Conservation (phyloP, 2,888 invertebrate species). For the Drosophila ustulata region DNA sequence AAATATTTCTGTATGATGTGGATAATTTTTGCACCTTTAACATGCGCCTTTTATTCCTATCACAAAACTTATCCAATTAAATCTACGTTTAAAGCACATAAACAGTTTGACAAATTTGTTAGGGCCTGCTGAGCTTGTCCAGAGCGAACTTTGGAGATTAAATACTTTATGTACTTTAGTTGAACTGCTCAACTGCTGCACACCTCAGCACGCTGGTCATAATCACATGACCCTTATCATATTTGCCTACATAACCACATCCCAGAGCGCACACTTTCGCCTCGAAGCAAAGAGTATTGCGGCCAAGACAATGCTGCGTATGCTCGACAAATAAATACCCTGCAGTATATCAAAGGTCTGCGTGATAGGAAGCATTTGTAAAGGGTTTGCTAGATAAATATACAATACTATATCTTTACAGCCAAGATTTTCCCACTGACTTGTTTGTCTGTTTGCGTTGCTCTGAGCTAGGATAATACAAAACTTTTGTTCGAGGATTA, state of each 20-base stretch:
- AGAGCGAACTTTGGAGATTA: constrained; percentile 33
- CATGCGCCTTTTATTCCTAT: not conserved
- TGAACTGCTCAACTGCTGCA: constrained; percentile 7
- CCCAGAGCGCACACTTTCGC: constrained; percentile 72
- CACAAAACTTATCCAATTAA: constrained; percentile 26
- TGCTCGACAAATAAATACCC: constrained; percentile 25
- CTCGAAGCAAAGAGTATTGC: constrained; percentile 60
- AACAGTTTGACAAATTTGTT: constrained; percentile 26
- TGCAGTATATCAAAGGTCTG: not conserved
- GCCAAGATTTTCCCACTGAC: constrained; percentile 3
- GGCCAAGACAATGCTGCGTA: not conserved
- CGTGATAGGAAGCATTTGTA: no score
- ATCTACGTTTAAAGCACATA: constrained; percentile 1
- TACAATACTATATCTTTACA: not conserved
- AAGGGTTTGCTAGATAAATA: not conserved
- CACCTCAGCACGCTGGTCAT: constrained; percentile 35
- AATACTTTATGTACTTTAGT: constrained; percentile 5
- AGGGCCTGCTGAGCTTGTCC: not conserved
- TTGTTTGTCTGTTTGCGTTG: not conserved
- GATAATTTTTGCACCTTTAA: no score
- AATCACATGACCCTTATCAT: constrained; percentile 73
- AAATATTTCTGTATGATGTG: no score
- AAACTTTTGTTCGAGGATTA: not conserved
- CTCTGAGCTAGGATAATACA: not conserved
- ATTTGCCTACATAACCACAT: constrained; percentile 60